Percentiles rank a stretch among this genome's conserved stretches.
Conservation (phyloP, 23 tunicate genomes). For the Oikopleura vanhoeffeni region DNA sequence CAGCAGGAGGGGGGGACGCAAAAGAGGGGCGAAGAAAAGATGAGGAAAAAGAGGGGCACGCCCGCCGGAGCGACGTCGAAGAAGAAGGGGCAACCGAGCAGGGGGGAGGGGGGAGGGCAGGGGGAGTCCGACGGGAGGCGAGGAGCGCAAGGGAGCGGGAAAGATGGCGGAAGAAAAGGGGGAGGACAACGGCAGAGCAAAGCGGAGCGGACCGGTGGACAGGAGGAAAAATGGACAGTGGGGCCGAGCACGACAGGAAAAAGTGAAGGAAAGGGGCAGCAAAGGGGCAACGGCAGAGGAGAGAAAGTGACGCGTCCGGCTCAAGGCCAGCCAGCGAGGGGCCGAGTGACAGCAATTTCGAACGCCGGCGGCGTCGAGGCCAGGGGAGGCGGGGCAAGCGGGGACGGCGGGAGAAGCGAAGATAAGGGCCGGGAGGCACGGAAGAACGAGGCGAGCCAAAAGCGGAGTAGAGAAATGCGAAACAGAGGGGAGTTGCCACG, state of each 20-base stretch:
- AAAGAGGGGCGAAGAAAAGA: neutral
- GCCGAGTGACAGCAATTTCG: too few species aligned
- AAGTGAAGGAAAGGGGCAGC: slow-evolving; percentile 9
- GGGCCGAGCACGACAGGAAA: neutral
- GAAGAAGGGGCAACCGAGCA: neutral
- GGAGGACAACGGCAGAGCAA: neutral
- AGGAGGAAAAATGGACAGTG: neutral
- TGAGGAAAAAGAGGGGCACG: neutral
- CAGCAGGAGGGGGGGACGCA: neutral
- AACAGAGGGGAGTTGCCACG: too few species aligned
- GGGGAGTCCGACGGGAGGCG: neutral
- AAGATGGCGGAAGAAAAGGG: neutral
- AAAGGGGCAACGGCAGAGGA: neutral
- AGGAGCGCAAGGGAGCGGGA: neutral
- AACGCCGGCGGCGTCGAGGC: too few species aligned
- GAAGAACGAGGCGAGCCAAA: too few species aligned
- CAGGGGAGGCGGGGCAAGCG: too few species aligned
- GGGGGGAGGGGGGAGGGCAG: neutral
- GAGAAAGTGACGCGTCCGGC: too few species aligned
- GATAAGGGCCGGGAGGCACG: too few species aligned
- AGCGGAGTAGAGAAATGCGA: too few species aligned
- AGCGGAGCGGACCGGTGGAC: neutral
- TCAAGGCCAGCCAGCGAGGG: too few species aligned
- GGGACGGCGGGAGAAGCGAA: too few species aligned
- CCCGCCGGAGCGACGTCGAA: neutral